A percentile compares a stretch with the other conserved stretches of the same genome.
phyloP scores from a whole-genome alignment of 2,113 vertebrate species.

The Gorsachius goisagi region DNA sequence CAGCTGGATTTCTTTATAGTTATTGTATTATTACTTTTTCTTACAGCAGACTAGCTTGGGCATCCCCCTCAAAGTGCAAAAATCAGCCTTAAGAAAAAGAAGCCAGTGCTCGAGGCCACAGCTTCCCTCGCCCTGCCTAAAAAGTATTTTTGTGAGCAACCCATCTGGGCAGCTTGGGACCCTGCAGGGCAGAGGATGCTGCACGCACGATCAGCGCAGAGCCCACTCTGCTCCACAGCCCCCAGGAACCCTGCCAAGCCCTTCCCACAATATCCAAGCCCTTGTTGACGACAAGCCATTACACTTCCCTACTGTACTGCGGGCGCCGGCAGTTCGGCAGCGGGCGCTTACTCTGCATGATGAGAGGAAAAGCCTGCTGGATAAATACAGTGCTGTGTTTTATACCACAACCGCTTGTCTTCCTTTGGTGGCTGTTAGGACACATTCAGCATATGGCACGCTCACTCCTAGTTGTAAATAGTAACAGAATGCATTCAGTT shows the following conservation, averaged over 20 bases:
- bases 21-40: background rate
- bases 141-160: background rate
- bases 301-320: background rate
- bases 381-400: conserved; percentile 2
- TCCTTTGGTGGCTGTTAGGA: conserved; percentile 25
- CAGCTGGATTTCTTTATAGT: background rate
- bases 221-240: background rate
- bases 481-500: background rate
- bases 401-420: background rate
- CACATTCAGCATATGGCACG: background rate
- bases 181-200: background rate
- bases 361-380: background rate
- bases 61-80: background rate
- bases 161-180: background rate
- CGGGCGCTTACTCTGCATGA: background rate
- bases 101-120: background rate
- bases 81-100: background rate
- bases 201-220: background rate
- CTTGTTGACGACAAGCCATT: conserved; percentile 37
- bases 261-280: background rate
- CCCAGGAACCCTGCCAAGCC: background rate
- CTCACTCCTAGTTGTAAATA: conserved; percentile 39
- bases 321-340: background rate
- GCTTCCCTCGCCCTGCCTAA: background rate
- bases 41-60: background rate